A percentile compares a stretch with the other conserved stretches of the same genome.
These are phyloP conservation scores for Parasteatoda lunata DNA, from an alignment of 2,888 invertebrate genomes.

Conservation along the genomic window DNA sequence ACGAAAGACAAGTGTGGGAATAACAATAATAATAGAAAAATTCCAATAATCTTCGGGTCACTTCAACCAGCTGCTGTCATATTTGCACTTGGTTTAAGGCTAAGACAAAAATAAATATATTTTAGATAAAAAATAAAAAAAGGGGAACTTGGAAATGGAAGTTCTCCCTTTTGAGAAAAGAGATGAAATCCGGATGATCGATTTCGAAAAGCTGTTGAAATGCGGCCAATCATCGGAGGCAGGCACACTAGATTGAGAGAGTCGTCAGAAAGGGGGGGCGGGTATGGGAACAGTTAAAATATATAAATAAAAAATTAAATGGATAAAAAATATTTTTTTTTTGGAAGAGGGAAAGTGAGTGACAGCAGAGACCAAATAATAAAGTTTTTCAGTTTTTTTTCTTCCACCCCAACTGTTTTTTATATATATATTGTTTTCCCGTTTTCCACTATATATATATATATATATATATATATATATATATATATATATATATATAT, in stretches of 20 bases:
- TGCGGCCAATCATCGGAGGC: slow-evolving; percentile 41
- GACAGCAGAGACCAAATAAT: slow-evolving; percentile 63
- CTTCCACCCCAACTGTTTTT: neutral
- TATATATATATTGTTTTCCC: slow-evolving; percentile 9
- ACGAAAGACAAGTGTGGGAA: neutral
- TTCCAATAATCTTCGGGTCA: slow-evolving; percentile 59
- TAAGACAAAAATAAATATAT: slow-evolving; percentile 46
- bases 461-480: neutral
- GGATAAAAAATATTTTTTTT: slow-evolving; percentile 51
- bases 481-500: no score
- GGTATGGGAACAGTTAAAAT: neutral
- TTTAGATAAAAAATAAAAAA: slow-evolving; percentile 30
- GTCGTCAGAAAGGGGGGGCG: slow-evolving; percentile 15
- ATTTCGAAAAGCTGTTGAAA: slow-evolving; percentile 50
- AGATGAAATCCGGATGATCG: slow-evolving; percentile 62
- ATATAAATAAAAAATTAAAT: slow-evolving; percentile 29
- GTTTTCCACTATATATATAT: neutral
- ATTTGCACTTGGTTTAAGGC: slow-evolving; percentile 27
- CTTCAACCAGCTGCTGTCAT: slow-evolving; percentile 53
- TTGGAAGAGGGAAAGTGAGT: slow-evolving; percentile 34
- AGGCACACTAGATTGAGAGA: slow-evolving; percentile 28
- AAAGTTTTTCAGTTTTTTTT: slow-evolving; percentile 48
- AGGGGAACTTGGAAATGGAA: slow-evolving; percentile 40
- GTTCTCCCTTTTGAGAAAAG: slow-evolving; percentile 24
- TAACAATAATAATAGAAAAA: slow-evolving; percentile 7